Conservation (phyloP, 2,113 vertebrate species). For the Pedionomus torquatus region DNA sequence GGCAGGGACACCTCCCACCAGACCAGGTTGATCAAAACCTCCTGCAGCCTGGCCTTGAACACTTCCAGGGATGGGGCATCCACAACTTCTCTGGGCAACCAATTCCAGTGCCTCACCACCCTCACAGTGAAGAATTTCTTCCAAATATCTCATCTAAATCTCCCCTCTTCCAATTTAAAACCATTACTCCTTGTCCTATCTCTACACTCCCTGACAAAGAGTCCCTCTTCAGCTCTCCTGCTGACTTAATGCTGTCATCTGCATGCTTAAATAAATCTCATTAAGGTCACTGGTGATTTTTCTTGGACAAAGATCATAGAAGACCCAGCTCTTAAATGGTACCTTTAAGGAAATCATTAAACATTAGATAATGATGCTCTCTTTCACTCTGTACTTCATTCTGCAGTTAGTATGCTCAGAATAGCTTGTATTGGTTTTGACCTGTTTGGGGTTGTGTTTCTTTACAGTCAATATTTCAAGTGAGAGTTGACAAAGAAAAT, state of each 20-base stretch:
- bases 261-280: not conserved
- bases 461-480: not conserved
- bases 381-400: not conserved
- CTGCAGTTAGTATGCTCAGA: not conserved
- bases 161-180: too few species aligned
- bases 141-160: too few species aligned
- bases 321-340: not conserved
- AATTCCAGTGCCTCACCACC: too few species aligned
- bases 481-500: not conserved
- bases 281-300: not conserved
- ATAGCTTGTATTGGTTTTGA: not conserved
- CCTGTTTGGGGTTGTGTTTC: not conserved
- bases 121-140: too few species aligned
- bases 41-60: too few species aligned
- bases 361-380: not conserved
- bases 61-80: too few species aligned
- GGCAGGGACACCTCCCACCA: too few species aligned
- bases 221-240: too few species aligned
- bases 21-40: too few species aligned
- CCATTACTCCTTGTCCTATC: too few species aligned
- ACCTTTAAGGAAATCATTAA: not conserved
- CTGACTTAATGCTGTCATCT: not conserved
- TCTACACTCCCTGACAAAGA: too few species aligned
- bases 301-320: not conserved
- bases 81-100: too few species aligned